phyloP scores from a whole-genome alignment of 2,113 vertebrate genomes.

The Lepidothrix coronata region DNA sequence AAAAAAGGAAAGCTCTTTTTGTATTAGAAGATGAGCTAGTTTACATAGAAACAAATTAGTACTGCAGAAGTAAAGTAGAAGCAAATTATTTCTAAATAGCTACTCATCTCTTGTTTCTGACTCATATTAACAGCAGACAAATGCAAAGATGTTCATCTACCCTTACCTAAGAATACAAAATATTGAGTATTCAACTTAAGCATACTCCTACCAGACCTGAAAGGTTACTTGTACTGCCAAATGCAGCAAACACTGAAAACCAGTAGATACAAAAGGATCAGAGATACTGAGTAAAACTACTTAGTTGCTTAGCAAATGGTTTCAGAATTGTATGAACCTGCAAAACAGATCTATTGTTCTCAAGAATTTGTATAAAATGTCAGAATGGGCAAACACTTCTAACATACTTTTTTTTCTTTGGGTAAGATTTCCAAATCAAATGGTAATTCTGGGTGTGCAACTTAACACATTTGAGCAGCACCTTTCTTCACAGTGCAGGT shows the following conservation, averaged over 20 bases:
- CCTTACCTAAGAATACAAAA: background rate
- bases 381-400: background rate
- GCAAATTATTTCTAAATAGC: background rate
- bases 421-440: background rate
- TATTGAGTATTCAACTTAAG: background rate
- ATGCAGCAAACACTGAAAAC: background rate
- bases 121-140: background rate
- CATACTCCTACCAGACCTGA: background rate
- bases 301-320: background rate
- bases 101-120: background rate
- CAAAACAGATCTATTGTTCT: background rate
- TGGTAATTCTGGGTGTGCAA: background rate
- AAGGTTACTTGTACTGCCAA: background rate
- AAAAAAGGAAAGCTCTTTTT: background rate
- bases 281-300: background rate
- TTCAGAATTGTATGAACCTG: background rate
- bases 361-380: background rate
- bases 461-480: background rate
- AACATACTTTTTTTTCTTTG: background rate
- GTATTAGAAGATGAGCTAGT: background rate
- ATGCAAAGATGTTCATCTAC: background rate
- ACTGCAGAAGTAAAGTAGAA: background rate
- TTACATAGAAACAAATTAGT: background rate
- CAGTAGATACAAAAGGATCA: background rate
- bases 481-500: background rate